phyloP scores from a whole-genome alignment of 1,140 invertebrate genomes.

The Drosophila nebulosa region DNA sequence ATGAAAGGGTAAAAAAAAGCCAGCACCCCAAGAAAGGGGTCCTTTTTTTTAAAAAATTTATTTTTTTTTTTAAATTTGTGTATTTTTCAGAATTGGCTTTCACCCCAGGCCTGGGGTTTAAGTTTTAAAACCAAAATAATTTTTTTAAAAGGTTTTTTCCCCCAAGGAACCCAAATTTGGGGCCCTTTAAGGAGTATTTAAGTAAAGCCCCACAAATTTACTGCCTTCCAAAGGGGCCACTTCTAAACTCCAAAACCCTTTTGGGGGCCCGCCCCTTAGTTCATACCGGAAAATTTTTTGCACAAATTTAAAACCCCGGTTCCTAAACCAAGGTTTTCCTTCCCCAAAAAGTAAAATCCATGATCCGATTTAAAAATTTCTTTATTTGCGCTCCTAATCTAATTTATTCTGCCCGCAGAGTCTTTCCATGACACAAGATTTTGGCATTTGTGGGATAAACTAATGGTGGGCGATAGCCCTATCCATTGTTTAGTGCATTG shows the following conservation, averaged over 20 bases:
- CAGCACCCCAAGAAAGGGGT: background rate
- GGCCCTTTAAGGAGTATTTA: conserved; percentile 97
- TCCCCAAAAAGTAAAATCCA: too few relatives aligned
- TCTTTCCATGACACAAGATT: conserved; percentile 99
- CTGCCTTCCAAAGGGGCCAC: conserved; percentile 97
- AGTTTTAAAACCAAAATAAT: conserved; percentile 98
- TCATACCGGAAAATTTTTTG: conserved; percentile 98
- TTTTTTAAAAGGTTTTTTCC: conserved; percentile 98
- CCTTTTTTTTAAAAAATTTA: too few relatives aligned
- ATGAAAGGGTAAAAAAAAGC: conserved; percentile 89
- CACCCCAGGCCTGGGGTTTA: conserved; percentile 94
- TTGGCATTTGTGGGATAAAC: conserved; percentile 98
- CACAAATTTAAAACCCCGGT: conserved; percentile 99
- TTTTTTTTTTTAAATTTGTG: conserved; percentile 20
- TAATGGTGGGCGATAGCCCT: conserved; percentile 95
- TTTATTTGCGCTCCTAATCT: background rate
- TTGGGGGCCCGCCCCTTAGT: conserved; percentile 96
- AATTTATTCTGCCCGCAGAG: conserved; percentile 84
- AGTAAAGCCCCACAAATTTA: conserved; percentile 97
- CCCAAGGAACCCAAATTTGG: conserved; percentile 99
- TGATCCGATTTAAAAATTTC: background rate
- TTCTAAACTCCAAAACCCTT: conserved; percentile 94
- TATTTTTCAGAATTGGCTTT: conserved; percentile 96
- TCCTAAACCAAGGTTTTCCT: conserved; percentile 99
- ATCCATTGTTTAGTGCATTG: conserved; percentile 96